Conservation (phyloP, 2,113 vertebrate genomes). For the Pipa parva region DNA sequence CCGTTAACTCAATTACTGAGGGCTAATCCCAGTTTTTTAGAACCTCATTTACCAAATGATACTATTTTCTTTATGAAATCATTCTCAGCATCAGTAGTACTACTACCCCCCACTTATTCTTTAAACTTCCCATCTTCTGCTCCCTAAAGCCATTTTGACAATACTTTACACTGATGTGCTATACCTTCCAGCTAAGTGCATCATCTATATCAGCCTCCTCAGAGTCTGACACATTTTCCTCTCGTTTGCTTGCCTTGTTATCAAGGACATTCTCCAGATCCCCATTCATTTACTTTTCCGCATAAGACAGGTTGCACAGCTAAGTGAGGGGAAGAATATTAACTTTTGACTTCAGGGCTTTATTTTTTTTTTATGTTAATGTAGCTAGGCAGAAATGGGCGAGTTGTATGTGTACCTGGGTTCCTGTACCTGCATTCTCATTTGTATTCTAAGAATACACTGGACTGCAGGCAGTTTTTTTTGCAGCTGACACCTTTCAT, state of each 20-base stretch:
- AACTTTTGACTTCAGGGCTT: slow-evolving; percentile 9
- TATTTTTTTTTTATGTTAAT: neutral
- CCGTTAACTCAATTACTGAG: no score
- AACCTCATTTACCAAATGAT: no score
- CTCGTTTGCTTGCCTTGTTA: neutral
- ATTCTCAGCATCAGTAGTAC: no score
- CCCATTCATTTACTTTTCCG: neutral
- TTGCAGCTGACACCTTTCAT: slow-evolving; percentile 22
- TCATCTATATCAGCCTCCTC: neutral
- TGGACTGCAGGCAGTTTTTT: slow-evolving; percentile 20
- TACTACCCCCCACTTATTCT: no score
- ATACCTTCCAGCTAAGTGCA: neutral
- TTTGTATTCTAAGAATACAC: slow-evolving; percentile 29
- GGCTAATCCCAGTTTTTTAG: no score
- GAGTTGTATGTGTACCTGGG: neutral
- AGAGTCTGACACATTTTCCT: neutral
- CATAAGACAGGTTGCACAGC: neutral
- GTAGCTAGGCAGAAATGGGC: neutral
- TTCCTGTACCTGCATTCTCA: slow-evolving; percentile 20
- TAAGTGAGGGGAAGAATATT: slow-evolving; percentile 1
- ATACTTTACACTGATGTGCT: neutral
- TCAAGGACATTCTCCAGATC: neutral
- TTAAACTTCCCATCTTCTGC: no score
- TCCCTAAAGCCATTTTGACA: neutral
- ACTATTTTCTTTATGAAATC: no score